Evolutionary conservation across 2,888 invertebrate species (phyloP).

Genomic region (Ennomos fuscantarius): DNA sequence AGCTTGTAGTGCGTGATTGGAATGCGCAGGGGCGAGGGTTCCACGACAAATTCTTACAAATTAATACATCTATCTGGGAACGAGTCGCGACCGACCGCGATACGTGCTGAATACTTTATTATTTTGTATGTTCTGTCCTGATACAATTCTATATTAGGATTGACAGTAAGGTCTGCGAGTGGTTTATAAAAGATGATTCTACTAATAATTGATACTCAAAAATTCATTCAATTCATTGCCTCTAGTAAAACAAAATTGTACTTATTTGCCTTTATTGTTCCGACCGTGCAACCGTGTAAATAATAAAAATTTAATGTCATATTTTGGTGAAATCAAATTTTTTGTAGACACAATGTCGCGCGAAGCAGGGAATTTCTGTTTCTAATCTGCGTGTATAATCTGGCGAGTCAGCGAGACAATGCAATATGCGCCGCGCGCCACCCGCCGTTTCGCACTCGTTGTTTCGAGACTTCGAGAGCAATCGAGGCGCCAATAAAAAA

Average conservation of each 20-base stretch:
- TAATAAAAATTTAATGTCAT: conserved; percentile 1
- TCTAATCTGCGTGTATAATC: conserved; percentile 78
- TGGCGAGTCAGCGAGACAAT: conserved; percentile 70
- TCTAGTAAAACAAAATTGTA: no score
- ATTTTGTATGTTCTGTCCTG: conserved; percentile 59
- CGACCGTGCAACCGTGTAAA: no score
- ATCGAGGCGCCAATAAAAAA: conserved; percentile 86
- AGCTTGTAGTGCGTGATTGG: conserved; percentile 84
- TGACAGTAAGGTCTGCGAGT: conserved; percentile 24
- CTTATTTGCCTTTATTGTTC: no score
- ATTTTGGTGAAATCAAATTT: conserved; percentile 38
- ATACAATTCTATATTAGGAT: conserved; percentile 53
- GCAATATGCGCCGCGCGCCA: conserved; percentile 66
- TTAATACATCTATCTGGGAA: conserved; percentile 81
- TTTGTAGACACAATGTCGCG: conserved; percentile 53
- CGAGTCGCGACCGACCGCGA: conserved; percentile 68
- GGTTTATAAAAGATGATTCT: not conserved
- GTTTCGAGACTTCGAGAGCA: conserved; percentile 84
- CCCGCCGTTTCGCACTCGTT: conserved; percentile 69
- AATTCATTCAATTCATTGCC: no score
- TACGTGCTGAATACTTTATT: conserved; percentile 81
- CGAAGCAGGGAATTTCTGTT: conserved; percentile 52
- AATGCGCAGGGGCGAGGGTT: conserved; percentile 75
- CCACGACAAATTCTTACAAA: conserved; percentile 84
- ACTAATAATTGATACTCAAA: not conserved